phyloP scores from a whole-genome alignment of 1,140 invertebrate genomes.

The Limonius californicus region DNA sequence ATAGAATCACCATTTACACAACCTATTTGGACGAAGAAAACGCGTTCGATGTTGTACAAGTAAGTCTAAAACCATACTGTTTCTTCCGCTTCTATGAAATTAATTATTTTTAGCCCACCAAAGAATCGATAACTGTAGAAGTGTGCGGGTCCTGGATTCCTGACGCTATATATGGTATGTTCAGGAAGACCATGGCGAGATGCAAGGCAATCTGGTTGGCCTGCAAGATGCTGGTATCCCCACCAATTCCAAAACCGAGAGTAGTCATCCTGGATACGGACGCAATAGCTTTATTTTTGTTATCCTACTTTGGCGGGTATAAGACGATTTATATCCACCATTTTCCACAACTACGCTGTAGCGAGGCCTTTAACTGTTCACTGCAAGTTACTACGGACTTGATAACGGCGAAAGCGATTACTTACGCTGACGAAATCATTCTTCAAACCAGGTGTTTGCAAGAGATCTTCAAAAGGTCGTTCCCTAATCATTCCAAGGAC shows the following conservation, averaged over 20 bases:
- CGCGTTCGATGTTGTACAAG: no score
- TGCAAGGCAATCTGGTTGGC: conserved; percentile 33
- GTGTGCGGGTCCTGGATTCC: conserved; percentile 37
- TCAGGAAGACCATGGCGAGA: conserved; percentile 20
- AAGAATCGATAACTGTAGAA: no score
- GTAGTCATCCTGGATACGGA: conserved; percentile 36
- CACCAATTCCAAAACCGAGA: conserved; percentile 29
- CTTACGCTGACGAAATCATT: conserved; percentile 36
- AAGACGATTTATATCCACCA: conserved; percentile 34
- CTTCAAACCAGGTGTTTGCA: conserved; percentile 33
- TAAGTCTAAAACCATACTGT: no score
- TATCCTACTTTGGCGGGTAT: conserved; percentile 30
- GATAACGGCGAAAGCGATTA: conserved; percentile 33
- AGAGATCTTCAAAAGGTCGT: conserved; percentile 35
- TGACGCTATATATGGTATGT: conserved; percentile 24
- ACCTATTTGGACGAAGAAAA: no score
- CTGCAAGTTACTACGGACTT: conserved; percentile 29
- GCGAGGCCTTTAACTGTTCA: conserved; percentile 28
- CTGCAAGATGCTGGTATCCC: conserved; percentile 31
- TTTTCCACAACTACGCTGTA: conserved; percentile 28
- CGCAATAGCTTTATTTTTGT: conserved; percentile 31
- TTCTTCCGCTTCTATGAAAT: no score
- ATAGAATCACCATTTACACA: no score
- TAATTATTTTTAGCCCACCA: no score
- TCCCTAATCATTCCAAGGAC: conserved; percentile 30